Base-by-base conservation (phyloP, 2,113 vertebrate genomes). In the Sitta europaea region DNA sequence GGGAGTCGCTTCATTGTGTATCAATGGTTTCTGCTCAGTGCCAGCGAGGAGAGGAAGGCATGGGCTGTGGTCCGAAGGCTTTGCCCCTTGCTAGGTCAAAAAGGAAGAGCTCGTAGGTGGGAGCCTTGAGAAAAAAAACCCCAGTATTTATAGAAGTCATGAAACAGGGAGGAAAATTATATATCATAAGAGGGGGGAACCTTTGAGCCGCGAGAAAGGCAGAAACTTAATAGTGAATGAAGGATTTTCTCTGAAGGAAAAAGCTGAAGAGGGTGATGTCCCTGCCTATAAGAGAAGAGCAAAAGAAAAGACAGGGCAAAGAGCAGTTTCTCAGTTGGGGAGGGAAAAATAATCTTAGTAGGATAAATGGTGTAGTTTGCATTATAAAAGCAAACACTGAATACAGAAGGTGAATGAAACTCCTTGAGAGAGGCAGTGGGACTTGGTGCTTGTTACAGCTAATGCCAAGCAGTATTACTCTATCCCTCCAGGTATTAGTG, bases 1-100 rank as follows among this genome's bases (percentile, higher is more conserved):
- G 15, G 38, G n/a, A 80, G 77, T 83, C 0, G 0, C 51, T 81
- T 90, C 51, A 25, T 35, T 83, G 71, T 74, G 6, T 47, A 16
- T 68, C 3, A 8, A 4, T 28, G 42, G 14, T 40, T 83, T 76
- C 19, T 9, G 33, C 42, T 90, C 0, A 0, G 17, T 76, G 31
- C 42, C 10, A n/a, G 53, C 51, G 71, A 83, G 67, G 77, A 71
- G 51, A 66, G 17, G 27, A 71, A 54, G 43, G 24, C 42, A 35
- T 1, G 14, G 29, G 4, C 0, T 43, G 38, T 0, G 0, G 42
- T 35, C 71, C 2, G 1, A 73, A 78, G 58, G 42, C 18, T 75
- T 78, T 59, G 16, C 14, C 66, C 27, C 57, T 94, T 78, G 23
- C 45, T 42, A 29, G 42, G 77, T 57, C 35, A 50, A 47, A 78